phyloP scores from a whole-genome alignment of 1,140 invertebrate genomes.

The Drosophila kepulauana region DNA sequence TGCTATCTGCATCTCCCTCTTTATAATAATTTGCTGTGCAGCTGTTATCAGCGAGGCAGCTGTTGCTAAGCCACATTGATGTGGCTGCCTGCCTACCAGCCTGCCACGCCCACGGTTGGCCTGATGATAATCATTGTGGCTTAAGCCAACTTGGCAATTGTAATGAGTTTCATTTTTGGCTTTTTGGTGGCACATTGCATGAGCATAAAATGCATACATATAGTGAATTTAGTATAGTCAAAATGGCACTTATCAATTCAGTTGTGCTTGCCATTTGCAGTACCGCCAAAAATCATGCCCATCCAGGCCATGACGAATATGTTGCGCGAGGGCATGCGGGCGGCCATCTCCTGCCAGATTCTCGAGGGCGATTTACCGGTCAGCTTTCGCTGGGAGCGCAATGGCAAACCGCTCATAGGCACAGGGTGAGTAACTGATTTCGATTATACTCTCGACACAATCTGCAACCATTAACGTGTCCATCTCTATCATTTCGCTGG shows the following conservation, averaged over 20 bases:
- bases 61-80: constrained; percentile 80
- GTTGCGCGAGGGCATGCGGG: constrained; percentile 95
- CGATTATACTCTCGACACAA: neutral
- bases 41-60: constrained; percentile 59
- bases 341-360: constrained; percentile 96
- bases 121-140: constrained; percentile 51
- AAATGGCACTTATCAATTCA: neutral
- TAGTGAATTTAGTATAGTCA: neutral
- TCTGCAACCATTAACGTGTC: neutral
- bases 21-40: constrained; percentile 73
- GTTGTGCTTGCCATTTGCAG: constrained; percentile 85
- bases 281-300: constrained; percentile 94
- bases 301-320: constrained; percentile 92
- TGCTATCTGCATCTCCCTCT: constrained; percentile 47
- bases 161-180: constrained; percentile 43
- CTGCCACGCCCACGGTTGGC: constrained; percentile 34
- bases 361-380: constrained; percentile 97
- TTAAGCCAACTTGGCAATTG: constrained; percentile 69
- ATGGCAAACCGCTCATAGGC: constrained; percentile 88
- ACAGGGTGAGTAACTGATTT: constrained; percentile 66
- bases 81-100: constrained; percentile 47
- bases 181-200: constrained; percentile 16
- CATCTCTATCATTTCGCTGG: neutral
- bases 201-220: neutral
- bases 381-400: constrained; percentile 93